Evolutionary conservation across 2,888 invertebrate species (phyloP).

Genomic region (Poecilobothrus nobilitatus): DNA sequence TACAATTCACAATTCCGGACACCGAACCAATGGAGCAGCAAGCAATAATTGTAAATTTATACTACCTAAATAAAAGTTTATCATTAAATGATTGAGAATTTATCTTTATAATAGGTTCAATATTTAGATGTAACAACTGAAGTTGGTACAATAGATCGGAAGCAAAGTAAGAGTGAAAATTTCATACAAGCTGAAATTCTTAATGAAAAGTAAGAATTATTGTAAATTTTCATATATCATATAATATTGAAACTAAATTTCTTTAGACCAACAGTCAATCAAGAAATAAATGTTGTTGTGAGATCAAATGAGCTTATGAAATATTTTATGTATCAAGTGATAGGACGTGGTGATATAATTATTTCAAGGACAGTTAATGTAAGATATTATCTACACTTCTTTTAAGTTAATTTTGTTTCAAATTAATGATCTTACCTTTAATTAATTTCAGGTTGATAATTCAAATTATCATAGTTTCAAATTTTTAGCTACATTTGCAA

Average conservation of each 20-base stretch:
- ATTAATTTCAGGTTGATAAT: conserved; percentile 32
- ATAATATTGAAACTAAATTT: conserved; percentile 22
- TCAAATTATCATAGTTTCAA: conserved; percentile 36
- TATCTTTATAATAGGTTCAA: conserved; percentile 50
- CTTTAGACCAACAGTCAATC: conserved; percentile 53
- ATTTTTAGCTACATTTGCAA: conserved; percentile 65
- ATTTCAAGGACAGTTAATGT: conserved; percentile 65
- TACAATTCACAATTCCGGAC: conserved; percentile 39
- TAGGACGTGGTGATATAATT: conserved; percentile 81
- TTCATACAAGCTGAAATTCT: conserved; percentile 45
- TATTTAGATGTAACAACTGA: conserved; percentile 61
- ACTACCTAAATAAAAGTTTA: not conserved
- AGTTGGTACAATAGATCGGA: conserved; percentile 37
- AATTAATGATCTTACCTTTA: not conserved
- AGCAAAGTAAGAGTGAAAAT: conserved; percentile 34
- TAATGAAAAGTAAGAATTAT: conserved; percentile 46
- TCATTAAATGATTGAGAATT: not conserved
- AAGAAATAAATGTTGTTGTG: conserved; percentile 65
- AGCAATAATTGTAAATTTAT: conserved; percentile 36
- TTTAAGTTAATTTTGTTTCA: not conserved
- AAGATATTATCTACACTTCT: conserved; percentile 21
- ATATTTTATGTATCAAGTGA: conserved; percentile 66
- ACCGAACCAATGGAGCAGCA: conserved; percentile 38
- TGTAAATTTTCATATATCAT: not conserved
- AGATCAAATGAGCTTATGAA: conserved; percentile 70